These are phyloP conservation scores for Napeogenes inachia DNA, from an alignment of 2,888 invertebrate genomes.

Conservation along the genomic window DNA sequence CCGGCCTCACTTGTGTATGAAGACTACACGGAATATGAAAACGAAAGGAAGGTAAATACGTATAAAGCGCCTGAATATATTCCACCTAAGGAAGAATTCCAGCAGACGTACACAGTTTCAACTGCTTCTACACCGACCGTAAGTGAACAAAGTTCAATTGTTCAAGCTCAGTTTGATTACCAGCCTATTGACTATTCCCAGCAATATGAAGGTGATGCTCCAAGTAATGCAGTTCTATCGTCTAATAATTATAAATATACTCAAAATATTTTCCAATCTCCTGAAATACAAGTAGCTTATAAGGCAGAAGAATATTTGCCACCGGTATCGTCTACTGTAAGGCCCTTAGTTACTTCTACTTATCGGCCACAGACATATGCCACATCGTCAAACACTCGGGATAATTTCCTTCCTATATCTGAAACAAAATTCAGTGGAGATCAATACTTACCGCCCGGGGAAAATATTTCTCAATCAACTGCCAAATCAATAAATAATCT, in stretches of 20 bases:
- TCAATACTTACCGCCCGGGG: conserved; percentile 61
- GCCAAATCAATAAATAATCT: conserved; percentile 24
- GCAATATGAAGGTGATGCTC: conserved; percentile 43
- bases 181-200: conserved; percentile 42
- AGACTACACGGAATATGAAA: conserved; percentile 56
- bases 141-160: conserved; percentile 45
- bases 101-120: conserved; percentile 49
- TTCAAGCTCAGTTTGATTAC: conserved; percentile 46
- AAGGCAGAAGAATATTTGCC: conserved; percentile 66
- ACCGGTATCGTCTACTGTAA: conserved; percentile 43
- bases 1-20: conserved; percentile 62
- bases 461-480: conserved; percentile 35
- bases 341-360: conserved; percentile 53
- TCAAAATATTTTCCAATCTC: conserved; percentile 53
- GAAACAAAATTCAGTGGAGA: conserved; percentile 44
- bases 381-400: conserved; percentile 43
- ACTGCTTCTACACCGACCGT: conserved; percentile 47
- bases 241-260: conserved; percentile 45
- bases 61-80: conserved; percentile 46
- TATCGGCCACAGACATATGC: conserved; percentile 52
- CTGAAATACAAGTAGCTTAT: conserved; percentile 63
- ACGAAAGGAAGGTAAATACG: conserved; percentile 43
- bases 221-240: conserved; percentile 48
- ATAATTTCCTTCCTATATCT: conserved; percentile 38
- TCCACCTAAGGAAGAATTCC: conserved; percentile 50